Base-by-base conservation (phyloP, 1,140 invertebrate species). In the Camponotus pennsylvanicus region DNA sequence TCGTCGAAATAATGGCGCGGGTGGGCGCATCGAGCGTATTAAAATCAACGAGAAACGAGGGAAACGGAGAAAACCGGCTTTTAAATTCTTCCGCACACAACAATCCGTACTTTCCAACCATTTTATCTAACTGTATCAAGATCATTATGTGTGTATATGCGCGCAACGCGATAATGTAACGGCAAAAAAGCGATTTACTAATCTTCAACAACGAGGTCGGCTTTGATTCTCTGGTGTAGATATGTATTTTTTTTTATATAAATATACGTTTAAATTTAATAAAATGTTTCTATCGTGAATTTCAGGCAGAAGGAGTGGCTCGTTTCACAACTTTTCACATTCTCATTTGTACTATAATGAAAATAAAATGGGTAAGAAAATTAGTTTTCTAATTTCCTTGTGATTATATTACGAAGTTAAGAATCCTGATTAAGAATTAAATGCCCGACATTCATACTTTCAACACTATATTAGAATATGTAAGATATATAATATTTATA, bases 1-100 rank as follows among this genome's bases (percentile, higher is more conserved):
- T 82, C 52, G 55, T 82, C 27, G 79, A 82, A 82, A 82, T 73
- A 82, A 73, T 61, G 27, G 67, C 37, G 27, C 52, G 32, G 76
- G 52, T 34, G 45, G 21, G n/a, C 76, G 78, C 37, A 79, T 79
- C 77, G 18, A 45, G 8, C 40, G 11, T 59, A 42, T 82, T 71
- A 59, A 61, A 52, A 6, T 2, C 52, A 27, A 73, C 13, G 42
- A 69, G 8, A 18, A 52, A 15, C 18, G 52, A 55, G 40, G 42
- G 15, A 52, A 59, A 75, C 27, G 7, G 42, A 57, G 66, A 80
- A 80, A 80, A 34, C 40, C 21, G 32, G n/a, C 27, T 34, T 70
- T 70, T 49, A 80, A 27, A 80, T 80, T 13, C n/a, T 42, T n/a
- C 21, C 49, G 37, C 77, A 34, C 37, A 61, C 76, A 78, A 40